phyloP scores from a whole-genome alignment of 2,888 invertebrate species.

The Pecten maximus region DNA sequence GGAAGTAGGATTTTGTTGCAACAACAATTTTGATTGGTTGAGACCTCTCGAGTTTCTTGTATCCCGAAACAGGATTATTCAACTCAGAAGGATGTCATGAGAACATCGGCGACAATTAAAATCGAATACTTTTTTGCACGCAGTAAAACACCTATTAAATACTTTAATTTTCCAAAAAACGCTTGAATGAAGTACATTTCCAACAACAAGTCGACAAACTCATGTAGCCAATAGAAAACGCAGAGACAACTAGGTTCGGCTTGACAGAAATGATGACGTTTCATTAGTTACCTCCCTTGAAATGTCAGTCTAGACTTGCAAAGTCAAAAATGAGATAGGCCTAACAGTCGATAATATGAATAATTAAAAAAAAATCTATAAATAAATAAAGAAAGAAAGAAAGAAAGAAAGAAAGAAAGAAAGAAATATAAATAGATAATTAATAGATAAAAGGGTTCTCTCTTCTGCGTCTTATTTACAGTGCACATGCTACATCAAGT shows the following conservation, averaged over 20 bases:
- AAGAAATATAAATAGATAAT: no score
- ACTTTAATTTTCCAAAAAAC: not conserved
- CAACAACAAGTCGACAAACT: not conserved
- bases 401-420: no score
- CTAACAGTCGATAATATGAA: no score
- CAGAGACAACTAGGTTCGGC: not conserved
- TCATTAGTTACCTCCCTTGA: not conserved
- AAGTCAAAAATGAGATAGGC: not conserved
- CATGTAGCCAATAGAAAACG: not conserved
- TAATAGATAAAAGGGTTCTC: no score
- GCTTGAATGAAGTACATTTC: not conserved
- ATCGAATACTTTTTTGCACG: not conserved
- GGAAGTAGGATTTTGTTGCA: not conserved
- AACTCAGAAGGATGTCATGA: not conserved
- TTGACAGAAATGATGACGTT: not conserved
- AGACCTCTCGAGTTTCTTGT: not conserved
- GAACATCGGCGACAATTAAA: not conserved
- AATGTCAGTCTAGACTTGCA: not conserved
- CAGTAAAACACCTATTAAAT: not conserved
- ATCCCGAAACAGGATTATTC: not conserved
- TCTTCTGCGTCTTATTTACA: no score
- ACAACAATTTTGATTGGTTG: not conserved
- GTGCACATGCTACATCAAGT: no score
- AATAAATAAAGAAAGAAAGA: no score
- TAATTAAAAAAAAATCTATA: no score